Evolutionary conservation across 2,797 vertebrate species (phyloP).

Genomic region (Oryzias dopingdopingensis): DNA sequence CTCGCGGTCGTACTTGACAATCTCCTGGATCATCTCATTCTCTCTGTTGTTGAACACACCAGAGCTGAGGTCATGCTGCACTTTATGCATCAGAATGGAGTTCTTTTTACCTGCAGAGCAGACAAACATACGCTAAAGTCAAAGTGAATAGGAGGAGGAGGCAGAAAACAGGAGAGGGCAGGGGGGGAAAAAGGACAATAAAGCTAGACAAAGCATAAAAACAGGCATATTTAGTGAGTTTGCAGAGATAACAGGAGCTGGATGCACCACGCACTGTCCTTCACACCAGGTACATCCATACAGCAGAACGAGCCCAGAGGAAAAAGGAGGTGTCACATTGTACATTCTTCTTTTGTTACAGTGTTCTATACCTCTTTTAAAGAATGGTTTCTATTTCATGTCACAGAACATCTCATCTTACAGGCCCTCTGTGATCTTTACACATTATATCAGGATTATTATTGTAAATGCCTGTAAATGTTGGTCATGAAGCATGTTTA

Average conservation of each 20-base stretch:
- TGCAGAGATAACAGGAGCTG: slow-evolving; percentile 28
- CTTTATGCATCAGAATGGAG: slow-evolving; percentile 94
- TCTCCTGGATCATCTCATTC: slow-evolving; percentile 99
- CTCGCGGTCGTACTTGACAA: slow-evolving; percentile 97
- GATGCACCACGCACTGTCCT: slow-evolving; percentile 51
- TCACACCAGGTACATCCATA: slow-evolving; percentile 51
- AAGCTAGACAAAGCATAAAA: slow-evolving; percentile 23
- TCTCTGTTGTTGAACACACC: slow-evolving; percentile 96
- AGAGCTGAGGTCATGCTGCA: slow-evolving; percentile 95
- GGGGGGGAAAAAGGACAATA: slow-evolving; percentile 9
- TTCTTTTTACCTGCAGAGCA: slow-evolving; percentile 90
- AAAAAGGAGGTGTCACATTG: slow-evolving; percentile 52
- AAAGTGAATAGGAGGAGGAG: background rate
- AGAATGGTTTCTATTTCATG: slow-evolving; percentile 16
- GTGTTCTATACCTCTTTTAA: slow-evolving; percentile 46
- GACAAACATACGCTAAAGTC: slow-evolving; percentile 8
- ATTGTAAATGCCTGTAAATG: too few species aligned
- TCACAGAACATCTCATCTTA: slow-evolving; percentile 41
- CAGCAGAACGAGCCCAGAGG: slow-evolving; percentile 48
- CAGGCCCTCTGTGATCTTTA: slow-evolving; percentile 11
- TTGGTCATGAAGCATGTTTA: too few species aligned
- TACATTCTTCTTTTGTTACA: slow-evolving; percentile 58
- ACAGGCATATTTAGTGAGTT: slow-evolving; percentile 18
- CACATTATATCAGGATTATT: too few species aligned
- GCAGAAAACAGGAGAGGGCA: slow-evolving; percentile 8